Percentiles rank a stretch among this genome's conserved stretches.
phyloP scores from a whole-genome alignment of 2,113 vertebrate species.

The Ia io region DNA sequence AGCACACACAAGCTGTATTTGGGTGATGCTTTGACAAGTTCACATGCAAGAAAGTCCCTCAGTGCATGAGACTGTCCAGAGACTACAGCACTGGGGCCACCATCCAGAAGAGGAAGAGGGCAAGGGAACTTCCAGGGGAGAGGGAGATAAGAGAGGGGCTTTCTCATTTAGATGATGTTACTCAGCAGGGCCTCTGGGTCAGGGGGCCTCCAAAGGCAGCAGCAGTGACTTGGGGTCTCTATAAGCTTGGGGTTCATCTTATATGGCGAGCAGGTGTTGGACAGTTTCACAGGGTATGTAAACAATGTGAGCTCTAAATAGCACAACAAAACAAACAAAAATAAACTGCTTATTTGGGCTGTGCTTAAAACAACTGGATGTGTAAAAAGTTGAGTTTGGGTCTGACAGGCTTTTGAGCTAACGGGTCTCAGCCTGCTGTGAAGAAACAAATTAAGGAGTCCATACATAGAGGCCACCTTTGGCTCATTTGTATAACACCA shows the following conservation, averaged over 20 bases:
- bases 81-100: too few relatives aligned
- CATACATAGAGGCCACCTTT: too few relatives aligned
- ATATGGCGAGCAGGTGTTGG: background rate
- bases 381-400: background rate
- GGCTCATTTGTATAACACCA: accelerated
- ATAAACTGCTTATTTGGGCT: background rate
- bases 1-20: background rate
- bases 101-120: background rate
- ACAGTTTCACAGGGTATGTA: background rate
- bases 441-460: background rate
- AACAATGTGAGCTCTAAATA: background rate
- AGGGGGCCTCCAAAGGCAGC: background rate
- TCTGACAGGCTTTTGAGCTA: background rate
- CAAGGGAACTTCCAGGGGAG: background rate
- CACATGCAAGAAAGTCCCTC: background rate
- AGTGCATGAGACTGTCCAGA: background rate
- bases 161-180: background rate
- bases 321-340: background rate
- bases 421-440: background rate
- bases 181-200: background rate
- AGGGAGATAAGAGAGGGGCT: accelerated
- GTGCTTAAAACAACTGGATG: background rate
- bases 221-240: background rate
- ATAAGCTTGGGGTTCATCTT: background rate
- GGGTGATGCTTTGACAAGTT: background rate